These are phyloP conservation scores for Macaria liturata DNA, from an alignment of 2,888 invertebrate genomes.

Conservation along the genomic window DNA sequence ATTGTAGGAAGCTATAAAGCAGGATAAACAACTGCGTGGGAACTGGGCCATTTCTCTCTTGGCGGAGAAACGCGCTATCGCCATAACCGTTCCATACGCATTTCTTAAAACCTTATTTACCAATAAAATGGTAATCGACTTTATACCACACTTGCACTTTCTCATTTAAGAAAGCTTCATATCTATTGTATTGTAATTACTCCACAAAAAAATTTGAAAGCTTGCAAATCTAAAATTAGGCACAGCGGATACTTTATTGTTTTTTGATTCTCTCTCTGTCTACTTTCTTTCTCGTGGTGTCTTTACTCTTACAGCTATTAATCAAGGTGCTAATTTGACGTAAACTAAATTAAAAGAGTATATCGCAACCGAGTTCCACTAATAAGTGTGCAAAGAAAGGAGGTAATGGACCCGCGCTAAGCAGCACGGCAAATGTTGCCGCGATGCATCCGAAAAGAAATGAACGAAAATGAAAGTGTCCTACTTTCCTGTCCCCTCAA, in stretches of 20 bases:
- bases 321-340: slow-evolving; percentile 22
- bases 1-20: slow-evolving; percentile 26
- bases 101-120: no score
- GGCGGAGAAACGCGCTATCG: not conserved
- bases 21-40: slow-evolving; percentile 12
- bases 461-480: slow-evolving; percentile 82
- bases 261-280: slow-evolving; percentile 5
- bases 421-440: slow-evolving; percentile 64
- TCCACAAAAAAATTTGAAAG: slow-evolving; percentile 4
- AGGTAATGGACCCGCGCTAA: slow-evolving; percentile 71
- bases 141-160: not conserved
- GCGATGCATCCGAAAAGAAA: slow-evolving; percentile 79
- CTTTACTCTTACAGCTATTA: slow-evolving; percentile 5
- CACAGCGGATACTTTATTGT: slow-evolving; percentile 4
- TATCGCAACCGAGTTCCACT: slow-evolving; percentile 48
- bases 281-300: slow-evolving; percentile 16
- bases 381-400: slow-evolving; percentile 64
- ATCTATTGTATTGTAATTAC: slow-evolving; percentile 1
- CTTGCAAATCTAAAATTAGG: slow-evolving; percentile 3
- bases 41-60: slow-evolving; percentile 3
- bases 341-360: slow-evolving; percentile 36
- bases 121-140: not conserved
- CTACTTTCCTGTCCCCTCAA: slow-evolving; percentile 64
- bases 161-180: slow-evolving; percentile 1
- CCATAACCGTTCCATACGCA: no score